Conservation (phyloP, 2,888 invertebrate species). For the Tetragonisca angustula region DNA sequence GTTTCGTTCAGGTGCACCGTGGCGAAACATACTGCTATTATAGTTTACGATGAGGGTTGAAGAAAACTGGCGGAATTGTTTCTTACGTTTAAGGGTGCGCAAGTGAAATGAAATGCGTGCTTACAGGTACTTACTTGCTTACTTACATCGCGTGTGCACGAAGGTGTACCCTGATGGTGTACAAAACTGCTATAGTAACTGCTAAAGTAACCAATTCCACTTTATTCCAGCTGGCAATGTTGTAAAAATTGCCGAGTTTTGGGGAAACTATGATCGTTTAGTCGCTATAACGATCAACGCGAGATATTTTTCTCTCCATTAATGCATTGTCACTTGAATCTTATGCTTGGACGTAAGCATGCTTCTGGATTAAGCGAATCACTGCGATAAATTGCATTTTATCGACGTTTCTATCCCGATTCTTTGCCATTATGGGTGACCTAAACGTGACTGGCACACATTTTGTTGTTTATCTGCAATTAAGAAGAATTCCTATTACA, state of each 20-base stretch:
- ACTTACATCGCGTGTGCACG: too few relatives aligned
- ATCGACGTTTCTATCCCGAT: not conserved
- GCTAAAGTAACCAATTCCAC: conserved; percentile 35
- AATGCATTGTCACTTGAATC: not conserved
- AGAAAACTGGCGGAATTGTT: conserved; percentile 49
- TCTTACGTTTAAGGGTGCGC: conserved; percentile 34
- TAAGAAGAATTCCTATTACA: not conserved
- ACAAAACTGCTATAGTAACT: conserved; percentile 24
- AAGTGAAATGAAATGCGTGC: conserved; percentile 44
- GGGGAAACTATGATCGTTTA: conserved; percentile 9
- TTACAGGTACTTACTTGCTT: not conserved
- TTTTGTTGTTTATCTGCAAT: not conserved
- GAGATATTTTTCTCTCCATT: not conserved
- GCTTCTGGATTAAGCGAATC: not conserved
- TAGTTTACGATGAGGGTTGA: conserved; percentile 50
- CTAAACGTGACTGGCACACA: too few relatives aligned
- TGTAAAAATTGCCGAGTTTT: conserved; percentile 8
- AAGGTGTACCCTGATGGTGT: not conserved
- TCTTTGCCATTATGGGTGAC: not conserved
- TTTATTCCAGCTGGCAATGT: conserved; percentile 3
- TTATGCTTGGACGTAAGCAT: too few relatives aligned
- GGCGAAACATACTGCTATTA: conserved; percentile 60
- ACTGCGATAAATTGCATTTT: not conserved
- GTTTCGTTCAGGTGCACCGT: conserved; percentile 62
- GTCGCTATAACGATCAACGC: not conserved